A percentile compares a stretch with the other conserved stretches of the same genome.
phyloP scores from a whole-genome alignment of 2,113 vertebrate species.

The Sturnira hondurensis region DNA sequence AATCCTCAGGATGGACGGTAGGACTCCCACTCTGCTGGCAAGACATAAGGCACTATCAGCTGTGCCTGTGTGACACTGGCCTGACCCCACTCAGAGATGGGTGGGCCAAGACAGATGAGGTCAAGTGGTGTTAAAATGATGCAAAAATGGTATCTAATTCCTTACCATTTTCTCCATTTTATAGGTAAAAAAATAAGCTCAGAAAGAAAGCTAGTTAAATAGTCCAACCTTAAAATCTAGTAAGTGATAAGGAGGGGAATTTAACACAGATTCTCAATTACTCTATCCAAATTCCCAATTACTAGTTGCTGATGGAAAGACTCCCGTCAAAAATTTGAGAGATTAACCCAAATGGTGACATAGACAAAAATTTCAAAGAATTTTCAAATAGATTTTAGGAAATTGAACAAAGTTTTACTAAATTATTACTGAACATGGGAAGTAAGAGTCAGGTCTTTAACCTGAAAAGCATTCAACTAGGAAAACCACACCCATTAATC shows the following conservation, averaged over 20 bases:
- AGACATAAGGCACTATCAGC: accelerated
- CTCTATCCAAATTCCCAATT: not conserved
- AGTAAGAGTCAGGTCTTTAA: not conserved
- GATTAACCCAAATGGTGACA: not conserved
- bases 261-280: not conserved
- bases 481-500: not conserved
- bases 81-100: not conserved
- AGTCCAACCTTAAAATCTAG: not conserved
- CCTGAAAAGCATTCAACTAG: not conserved
- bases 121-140: not conserved
- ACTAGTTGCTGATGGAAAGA: not conserved
- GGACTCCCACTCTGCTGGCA: not conserved
- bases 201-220: not conserved
- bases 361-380: not conserved
- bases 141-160: not conserved
- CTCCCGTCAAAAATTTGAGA: not conserved
- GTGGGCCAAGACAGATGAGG: not conserved
- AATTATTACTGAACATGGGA: not conserved
- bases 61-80: not conserved
- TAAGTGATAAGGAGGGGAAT: not conserved
- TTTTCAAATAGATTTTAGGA: not conserved
- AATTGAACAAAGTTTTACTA: not conserved
- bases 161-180: not conserved
- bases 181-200: not conserved
- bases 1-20: not conserved